Percentiles rank a stretch among this genome's conserved stretches.
Conservation (phyloP, 2,888 invertebrate genomes). For the Dusona sp. region DNA sequence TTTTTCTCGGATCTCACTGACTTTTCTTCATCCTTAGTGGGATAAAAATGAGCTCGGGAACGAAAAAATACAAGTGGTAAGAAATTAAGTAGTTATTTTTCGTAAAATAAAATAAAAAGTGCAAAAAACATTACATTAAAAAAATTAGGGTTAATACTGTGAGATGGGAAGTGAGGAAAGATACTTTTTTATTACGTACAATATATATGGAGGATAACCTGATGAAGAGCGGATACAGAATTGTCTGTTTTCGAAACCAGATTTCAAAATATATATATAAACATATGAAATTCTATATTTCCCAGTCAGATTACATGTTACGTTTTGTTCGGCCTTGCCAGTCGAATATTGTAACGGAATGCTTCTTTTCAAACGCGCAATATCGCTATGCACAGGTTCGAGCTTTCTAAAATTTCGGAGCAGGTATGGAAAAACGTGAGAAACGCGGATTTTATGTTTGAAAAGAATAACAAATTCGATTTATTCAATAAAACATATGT, state of each 20-base stretch:
- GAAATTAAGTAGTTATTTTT: not conserved
- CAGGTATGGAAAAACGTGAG: too few relatives aligned
- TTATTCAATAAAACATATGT: too few relatives aligned
- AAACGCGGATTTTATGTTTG: too few relatives aligned
- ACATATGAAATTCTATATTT: not conserved
- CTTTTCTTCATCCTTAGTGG: conserved; percentile 3
- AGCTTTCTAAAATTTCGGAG: too few relatives aligned
- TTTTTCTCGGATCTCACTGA: not conserved
- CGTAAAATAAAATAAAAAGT: not conserved
- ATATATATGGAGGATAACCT: not conserved
- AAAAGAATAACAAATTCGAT: too few relatives aligned
- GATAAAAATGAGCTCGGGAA: not conserved
- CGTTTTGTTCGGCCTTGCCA: too few relatives aligned
- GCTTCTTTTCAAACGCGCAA: too few relatives aligned
- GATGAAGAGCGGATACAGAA: not conserved
- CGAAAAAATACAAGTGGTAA: not conserved
- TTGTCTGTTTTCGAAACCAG: not conserved
- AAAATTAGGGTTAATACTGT: not conserved
- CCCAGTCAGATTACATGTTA: too few relatives aligned
- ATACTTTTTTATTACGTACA: not conserved
- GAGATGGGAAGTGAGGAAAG: not conserved
- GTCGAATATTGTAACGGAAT: too few relatives aligned
- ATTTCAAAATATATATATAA: not conserved
- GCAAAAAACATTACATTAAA: not conserved
- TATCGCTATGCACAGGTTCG: too few relatives aligned